Evolutionary conservation across 1,140 invertebrate species (phyloP), one percentile per base, ranked within the genome.

Genomic region (Sycobia sp.): DNA sequence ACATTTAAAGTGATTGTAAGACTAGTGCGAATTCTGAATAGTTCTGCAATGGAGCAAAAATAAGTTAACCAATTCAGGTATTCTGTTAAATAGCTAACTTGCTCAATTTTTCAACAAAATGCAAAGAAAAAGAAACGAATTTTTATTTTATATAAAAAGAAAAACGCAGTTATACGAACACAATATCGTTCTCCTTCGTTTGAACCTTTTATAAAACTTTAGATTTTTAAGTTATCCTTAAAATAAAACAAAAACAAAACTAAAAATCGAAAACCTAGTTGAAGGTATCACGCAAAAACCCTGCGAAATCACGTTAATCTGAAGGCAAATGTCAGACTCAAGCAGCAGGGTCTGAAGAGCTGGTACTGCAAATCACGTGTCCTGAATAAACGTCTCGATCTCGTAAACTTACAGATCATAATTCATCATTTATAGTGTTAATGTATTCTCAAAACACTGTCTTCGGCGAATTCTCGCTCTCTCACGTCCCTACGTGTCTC

Each of bases 401-500:
- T 65, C 20, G 32, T 16, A 23, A 53, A 59, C 54, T 32, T 49
- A 65, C 11, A 59, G 25, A 38, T 46, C 14, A 25, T 20, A 29
- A 43, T 20, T 5, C 8, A 25, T 54, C 55, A 29, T 54, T 71
- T 73, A 81, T 41, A 81, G 69, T 61, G 73, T 78, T 65, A 79
- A 71, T 70, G 74, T 76, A 71, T 76, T 74, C 59, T 76, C 73
- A 65, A 71, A 78, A 73, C 72, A 76, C 73, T 80, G 73, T 76
- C 68, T 78, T 73, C 77, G 73, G 72, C 70, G 73, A 70, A 73
- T 67, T 69, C 69, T 77, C 71, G 72, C 71, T 57, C 71, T 76
- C 71, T 75, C 71, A 69, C 67, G 71, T 73, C 73, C 75, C 80
- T 82, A 82, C 79, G 80, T 81, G 67, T 80, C 77, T 73, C 78